Evolutionary conservation across 2,113 vertebrate genomes (phyloP).

Genomic region (Rhipidura dahli): DNA sequence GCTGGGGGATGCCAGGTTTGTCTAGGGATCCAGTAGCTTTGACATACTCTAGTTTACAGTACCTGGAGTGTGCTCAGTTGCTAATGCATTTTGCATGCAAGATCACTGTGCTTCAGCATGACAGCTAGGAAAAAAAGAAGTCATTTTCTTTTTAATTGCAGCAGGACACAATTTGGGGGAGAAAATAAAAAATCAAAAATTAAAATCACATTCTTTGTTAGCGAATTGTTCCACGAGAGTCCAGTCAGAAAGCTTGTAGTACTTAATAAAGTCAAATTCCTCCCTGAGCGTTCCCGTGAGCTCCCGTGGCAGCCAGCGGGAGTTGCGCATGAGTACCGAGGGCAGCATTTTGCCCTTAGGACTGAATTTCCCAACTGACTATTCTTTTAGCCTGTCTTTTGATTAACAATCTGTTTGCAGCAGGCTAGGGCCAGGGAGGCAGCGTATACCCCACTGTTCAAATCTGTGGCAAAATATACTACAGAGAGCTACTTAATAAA

Average conservation of each 20-base stretch:
- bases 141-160: slow-evolving; percentile 37
- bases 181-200: rapidly evolving
- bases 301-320: slow-evolving; percentile 1
- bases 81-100: not conserved
- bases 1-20: not conserved
- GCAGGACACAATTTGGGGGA: not conserved
- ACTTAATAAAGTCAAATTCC: slow-evolving; percentile 40
- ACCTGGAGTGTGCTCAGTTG: slow-evolving; percentile 12
- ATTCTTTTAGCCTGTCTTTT: slow-evolving; percentile 62
- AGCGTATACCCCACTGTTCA: not conserved
- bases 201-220: not conserved
- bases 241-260: slow-evolving; percentile 1
- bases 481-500: slow-evolving; percentile 61
- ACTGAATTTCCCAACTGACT: slow-evolving; percentile 52
- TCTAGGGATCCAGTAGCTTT: slow-evolving; percentile 6
- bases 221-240: not conserved
- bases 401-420: slow-evolving; percentile 67
- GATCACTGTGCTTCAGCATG: not conserved
- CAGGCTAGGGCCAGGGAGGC: slow-evolving; percentile 44
- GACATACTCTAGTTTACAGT: slow-evolving; percentile 13
- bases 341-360: slow-evolving; percentile 57
- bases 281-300: not conserved
- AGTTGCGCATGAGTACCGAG: not conserved
- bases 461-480: slow-evolving; percentile 50
- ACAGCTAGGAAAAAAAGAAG: slow-evolving; percentile 25